These are phyloP conservation scores for Tachystola acroxantha DNA, from an alignment of 2,888 invertebrate genomes.

Conservation along the genomic window DNA sequence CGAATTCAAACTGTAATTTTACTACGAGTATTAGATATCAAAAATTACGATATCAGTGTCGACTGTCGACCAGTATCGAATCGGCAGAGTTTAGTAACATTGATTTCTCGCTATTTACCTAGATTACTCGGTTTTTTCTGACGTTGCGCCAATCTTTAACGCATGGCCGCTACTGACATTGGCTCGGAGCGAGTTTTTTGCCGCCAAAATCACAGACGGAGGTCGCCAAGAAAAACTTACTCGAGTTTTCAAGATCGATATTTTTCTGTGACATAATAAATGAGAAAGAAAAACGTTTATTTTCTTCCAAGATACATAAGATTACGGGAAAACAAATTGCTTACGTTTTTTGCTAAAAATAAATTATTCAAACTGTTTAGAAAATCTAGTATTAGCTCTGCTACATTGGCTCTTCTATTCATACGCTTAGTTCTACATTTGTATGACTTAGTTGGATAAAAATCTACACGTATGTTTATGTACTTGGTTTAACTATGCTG, in stretches of 20 bases:
- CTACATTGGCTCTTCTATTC: too few relatives aligned
- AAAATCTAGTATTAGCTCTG: too few relatives aligned
- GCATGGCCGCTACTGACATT: slow-evolving; percentile 69
- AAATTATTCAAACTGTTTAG: too few relatives aligned
- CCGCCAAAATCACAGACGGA: slow-evolving; percentile 43
- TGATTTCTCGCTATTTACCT: slow-evolving; percentile 74
- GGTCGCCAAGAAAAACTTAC: slow-evolving; percentile 44
- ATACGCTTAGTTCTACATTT: too few relatives aligned
- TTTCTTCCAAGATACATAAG: background rate
- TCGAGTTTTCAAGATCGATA: slow-evolving; percentile 10
- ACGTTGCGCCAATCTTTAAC: slow-evolving; percentile 67
- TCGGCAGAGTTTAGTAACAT: slow-evolving; percentile 50
- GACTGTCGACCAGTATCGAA: slow-evolving; percentile 16
- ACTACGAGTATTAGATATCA: too few relatives aligned
- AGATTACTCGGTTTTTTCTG: slow-evolving; percentile 68
- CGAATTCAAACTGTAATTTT: too few relatives aligned
- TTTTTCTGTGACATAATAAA: slow-evolving; percentile 29
- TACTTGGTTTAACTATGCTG: too few relatives aligned
- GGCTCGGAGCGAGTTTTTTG: slow-evolving; percentile 54
- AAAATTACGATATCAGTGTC: background rate
- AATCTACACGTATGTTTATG: too few relatives aligned
- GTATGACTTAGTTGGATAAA: too few relatives aligned
- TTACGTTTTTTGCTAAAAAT: too few relatives aligned
- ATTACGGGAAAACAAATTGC: too few relatives aligned
- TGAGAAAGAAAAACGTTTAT: background rate